Evolutionary conservation across 2,113 vertebrate species (phyloP).

Genomic region (Hemicordylus capensis): DNA sequence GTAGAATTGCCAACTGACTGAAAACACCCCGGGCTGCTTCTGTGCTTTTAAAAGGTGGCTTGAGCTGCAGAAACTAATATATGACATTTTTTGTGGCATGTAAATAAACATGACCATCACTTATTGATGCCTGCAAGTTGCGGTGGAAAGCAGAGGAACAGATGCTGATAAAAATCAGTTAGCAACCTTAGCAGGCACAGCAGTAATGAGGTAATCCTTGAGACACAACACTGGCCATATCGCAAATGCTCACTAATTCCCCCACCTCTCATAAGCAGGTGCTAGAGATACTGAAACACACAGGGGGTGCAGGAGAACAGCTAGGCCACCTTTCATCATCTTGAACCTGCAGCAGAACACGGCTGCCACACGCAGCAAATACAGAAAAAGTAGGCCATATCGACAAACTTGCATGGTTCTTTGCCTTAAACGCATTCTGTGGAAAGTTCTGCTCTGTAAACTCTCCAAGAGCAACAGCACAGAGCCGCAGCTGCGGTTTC

Average conservation of each 20-base stretch:
- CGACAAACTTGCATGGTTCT: background rate
- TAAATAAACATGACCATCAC: too few relatives aligned
- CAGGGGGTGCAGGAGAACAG: too few relatives aligned
- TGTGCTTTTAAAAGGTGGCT: too few relatives aligned
- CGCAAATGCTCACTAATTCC: background rate
- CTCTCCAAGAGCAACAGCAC: conserved; percentile 32
- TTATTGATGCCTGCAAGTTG: too few relatives aligned
- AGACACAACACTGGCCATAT: background rate
- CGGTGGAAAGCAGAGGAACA: too few relatives aligned
- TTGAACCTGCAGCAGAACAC: background rate
- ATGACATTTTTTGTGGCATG: too few relatives aligned
- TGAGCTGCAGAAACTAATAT: too few relatives aligned
- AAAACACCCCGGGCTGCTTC: too few relatives aligned
- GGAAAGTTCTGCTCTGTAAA: background rate
- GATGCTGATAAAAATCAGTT: too few relatives aligned
- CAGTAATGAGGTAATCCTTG: too few relatives aligned
- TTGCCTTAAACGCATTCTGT: background rate
- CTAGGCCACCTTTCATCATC: background rate
- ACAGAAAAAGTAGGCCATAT: background rate
- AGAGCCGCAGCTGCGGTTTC: conserved; percentile 30
- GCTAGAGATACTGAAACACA: background rate
- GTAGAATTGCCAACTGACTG: too few relatives aligned
- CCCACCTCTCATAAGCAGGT: background rate
- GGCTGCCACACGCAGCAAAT: background rate
- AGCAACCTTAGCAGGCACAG: too few relatives aligned